These are phyloP conservation scores for Coenobita brevimanus DNA, from an alignment of 1,140 invertebrate genomes.

Conservation along the genomic window DNA sequence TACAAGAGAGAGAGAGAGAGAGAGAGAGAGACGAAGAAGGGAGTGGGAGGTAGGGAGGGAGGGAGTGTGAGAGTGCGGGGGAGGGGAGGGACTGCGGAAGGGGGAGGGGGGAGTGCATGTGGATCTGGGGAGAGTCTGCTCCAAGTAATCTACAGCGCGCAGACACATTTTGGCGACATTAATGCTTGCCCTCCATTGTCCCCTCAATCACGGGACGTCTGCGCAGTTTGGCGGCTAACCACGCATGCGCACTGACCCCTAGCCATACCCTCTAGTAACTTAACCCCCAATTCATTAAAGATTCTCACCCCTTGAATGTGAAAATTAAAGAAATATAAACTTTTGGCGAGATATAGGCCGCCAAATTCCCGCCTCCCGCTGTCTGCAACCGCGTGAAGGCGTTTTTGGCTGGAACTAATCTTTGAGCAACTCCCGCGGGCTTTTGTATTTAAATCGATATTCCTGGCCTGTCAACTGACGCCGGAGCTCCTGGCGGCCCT, in stretches of 20 bases:
- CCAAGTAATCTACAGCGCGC: conserved; percentile 24
- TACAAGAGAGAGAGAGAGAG: too few species aligned
- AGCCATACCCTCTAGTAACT: background rate
- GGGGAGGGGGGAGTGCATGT: conserved; percentile 1
- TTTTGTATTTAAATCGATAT: conserved; percentile 35
- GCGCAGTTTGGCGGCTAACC: too few species aligned
- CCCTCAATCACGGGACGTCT: background rate
- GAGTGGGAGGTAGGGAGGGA: too few species aligned
- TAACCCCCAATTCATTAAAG: too few species aligned
- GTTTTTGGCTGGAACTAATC: conserved; percentile 18
- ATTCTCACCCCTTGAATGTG: too few species aligned
- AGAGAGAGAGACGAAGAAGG: too few species aligned
- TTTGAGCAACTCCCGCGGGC: conserved; percentile 25
- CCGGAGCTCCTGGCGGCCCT: too few species aligned
- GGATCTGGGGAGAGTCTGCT: background rate
- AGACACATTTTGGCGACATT: background rate
- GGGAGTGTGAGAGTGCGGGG: too few species aligned
- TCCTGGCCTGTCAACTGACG: too few species aligned
- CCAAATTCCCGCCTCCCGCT: background rate
- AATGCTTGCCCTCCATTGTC: conserved; percentile 7
- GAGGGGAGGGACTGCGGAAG: too few species aligned
- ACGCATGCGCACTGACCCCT: background rate
- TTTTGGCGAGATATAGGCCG: conserved; percentile 9
- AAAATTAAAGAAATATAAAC: conserved; percentile 2
- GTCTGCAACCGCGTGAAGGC: background rate